phyloP scores from a whole-genome alignment of 2,797 vertebrate species.

The Selene dorsalis region DNA sequence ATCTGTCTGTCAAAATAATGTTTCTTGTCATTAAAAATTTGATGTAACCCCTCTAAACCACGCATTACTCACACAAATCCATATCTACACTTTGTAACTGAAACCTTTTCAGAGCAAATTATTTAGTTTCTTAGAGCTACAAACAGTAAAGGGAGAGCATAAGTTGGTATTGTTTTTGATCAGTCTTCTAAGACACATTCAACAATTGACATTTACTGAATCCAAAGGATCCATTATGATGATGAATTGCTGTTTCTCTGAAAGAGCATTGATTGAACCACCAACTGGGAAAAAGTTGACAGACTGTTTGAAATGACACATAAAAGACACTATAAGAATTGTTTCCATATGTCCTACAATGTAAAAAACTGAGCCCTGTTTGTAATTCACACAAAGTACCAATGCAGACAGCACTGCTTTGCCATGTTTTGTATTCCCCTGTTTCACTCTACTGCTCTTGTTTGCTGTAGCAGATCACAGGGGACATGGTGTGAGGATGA shows the following conservation, averaged over 20 bases:
- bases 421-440: slow-evolving; percentile 57
- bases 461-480: slow-evolving; percentile 69
- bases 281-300: slow-evolving; percentile 67
- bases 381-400: slow-evolving; percentile 72
- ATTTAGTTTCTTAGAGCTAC: slow-evolving; percentile 1
- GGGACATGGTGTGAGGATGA: slow-evolving; percentile 68
- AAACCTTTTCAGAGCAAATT: slow-evolving; percentile 7
- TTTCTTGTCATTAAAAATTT: slow-evolving; percentile 21
- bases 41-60: slow-evolving; percentile 20
- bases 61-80: slow-evolving; percentile 11
- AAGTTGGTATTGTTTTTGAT: slow-evolving; percentile 43
- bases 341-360: slow-evolving; percentile 77
- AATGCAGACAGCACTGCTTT: slow-evolving; percentile 60
- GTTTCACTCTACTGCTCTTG: slow-evolving; percentile 51
- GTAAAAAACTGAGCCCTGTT: slow-evolving; percentile 73
- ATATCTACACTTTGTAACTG: slow-evolving; percentile 15
- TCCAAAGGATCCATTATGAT: slow-evolving; percentile 67
- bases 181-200: slow-evolving; percentile 54
- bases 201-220: slow-evolving; percentile 50
- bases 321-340: slow-evolving; percentile 74
- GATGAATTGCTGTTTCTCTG: slow-evolving; percentile 69
- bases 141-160: slow-evolving; percentile 19
- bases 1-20: slow-evolving; percentile 50
- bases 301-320: slow-evolving; percentile 75
- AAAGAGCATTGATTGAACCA: slow-evolving; percentile 65